phyloP scores from a whole-genome alignment of 2,797 vertebrate species.

The Aphelocoma californica region DNA sequence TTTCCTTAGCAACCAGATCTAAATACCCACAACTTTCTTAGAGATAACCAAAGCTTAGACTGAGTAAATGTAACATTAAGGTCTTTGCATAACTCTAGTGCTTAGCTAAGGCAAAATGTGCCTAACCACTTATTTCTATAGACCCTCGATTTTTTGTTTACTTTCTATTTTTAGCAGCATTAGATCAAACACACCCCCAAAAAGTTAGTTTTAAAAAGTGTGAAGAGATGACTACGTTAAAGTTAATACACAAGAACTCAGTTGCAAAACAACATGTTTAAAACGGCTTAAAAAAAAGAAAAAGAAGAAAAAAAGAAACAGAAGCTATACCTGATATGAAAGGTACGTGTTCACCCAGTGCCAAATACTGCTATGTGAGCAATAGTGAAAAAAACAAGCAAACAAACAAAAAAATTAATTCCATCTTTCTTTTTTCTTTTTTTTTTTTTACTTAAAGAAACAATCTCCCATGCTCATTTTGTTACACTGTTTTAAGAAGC shows the following conservation, averaged over 20 bases:
- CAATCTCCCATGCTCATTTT: constrained; percentile 59
- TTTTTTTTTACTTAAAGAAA: constrained; percentile 48
- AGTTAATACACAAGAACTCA: constrained; percentile 58
- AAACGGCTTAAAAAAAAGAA: constrained; percentile 32
- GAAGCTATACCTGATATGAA: constrained; percentile 77
- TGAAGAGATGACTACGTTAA: constrained; percentile 44
- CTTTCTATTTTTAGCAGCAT: constrained; percentile 61
- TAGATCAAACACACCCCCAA: constrained; percentile 48
- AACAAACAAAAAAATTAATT: neutral
- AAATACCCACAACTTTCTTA: constrained; percentile 58
- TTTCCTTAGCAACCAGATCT: constrained; percentile 58
- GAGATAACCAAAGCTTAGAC: constrained; percentile 48
- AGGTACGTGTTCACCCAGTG: constrained; percentile 75
- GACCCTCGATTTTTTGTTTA: constrained; percentile 35
- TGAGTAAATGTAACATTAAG: constrained; percentile 28
- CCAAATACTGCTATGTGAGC: constrained; percentile 68
- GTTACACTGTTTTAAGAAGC: constrained; percentile 61
- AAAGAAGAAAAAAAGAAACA: constrained; percentile 58
- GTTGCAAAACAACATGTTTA: constrained; percentile 51
- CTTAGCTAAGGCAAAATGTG: constrained; percentile 52
- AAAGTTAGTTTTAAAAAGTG: constrained; percentile 63
- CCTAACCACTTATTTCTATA: constrained; percentile 6
- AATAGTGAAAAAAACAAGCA: constrained; percentile 23
- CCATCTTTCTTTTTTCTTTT: neutral
- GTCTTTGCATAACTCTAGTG: constrained; percentile 26